Conservation (phyloP, 2,888 invertebrate species). For the Conchocele bisecta region DNA sequence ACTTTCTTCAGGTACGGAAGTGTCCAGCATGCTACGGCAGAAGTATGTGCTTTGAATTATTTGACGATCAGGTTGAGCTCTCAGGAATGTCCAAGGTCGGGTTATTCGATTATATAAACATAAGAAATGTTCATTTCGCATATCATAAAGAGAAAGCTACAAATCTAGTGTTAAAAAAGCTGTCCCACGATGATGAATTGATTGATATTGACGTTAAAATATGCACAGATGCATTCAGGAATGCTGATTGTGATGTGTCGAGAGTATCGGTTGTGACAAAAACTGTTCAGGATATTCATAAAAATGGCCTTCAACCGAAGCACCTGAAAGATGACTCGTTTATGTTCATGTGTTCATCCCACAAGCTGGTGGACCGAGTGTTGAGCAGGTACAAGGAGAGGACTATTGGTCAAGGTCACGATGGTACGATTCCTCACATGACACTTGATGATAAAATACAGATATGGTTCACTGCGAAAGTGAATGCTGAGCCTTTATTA, state of each 20-base stretch:
- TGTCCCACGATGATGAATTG: constrained; percentile 87
- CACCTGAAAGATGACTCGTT: constrained; percentile 69
- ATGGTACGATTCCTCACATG: too few species aligned
- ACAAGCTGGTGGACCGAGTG: constrained; percentile 79
- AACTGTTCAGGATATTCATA: constrained; percentile 63
- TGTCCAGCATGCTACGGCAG: constrained; percentile 91
- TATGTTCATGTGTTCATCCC: constrained; percentile 82
- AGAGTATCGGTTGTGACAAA: constrained; percentile 79
- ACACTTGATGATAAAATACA: constrained; percentile 67
- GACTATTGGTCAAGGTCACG: constrained; percentile 28
- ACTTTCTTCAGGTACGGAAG: constrained; percentile 77
- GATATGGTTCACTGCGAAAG: constrained; percentile 85
- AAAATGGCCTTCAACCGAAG: constrained; percentile 62
- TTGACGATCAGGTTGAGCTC: constrained; percentile 85
- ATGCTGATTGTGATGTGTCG: constrained; percentile 82
- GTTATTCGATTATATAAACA: constrained; percentile 85
- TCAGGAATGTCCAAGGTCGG: constrained; percentile 77
- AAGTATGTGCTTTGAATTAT: constrained; percentile 87
- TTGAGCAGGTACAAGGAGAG: constrained; percentile 80
- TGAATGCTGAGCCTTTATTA: constrained; percentile 91
- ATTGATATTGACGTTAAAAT: constrained; percentile 85
- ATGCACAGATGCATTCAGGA: constrained; percentile 81
- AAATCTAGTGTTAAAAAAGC: constrained; percentile 88
- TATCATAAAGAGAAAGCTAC: constrained; percentile 82
- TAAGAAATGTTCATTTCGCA: constrained; percentile 90